Conservation (phyloP, 2,888 invertebrate genomes). For the Tinea trinotella region DNA sequence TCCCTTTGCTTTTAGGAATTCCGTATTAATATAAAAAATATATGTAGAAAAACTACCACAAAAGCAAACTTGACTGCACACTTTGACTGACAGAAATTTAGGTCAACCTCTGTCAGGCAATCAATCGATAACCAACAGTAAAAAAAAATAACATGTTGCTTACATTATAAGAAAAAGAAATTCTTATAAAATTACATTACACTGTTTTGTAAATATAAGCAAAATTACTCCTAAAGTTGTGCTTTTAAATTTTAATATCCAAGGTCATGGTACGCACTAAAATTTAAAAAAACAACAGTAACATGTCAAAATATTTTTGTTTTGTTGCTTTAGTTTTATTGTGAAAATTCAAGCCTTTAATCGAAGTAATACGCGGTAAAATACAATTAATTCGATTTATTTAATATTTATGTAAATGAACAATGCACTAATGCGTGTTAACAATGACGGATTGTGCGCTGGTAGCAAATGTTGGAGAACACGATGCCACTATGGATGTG, state of each 20-base stretch:
- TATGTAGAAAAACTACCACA: neutral
- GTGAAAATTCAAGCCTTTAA: neutral
- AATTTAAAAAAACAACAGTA: neutral
- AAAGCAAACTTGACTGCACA: neutral
- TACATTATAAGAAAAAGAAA: no score
- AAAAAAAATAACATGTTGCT: no score
- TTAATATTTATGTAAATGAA: neutral
- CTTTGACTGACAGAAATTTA: neutral
- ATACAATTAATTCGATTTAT: neutral
- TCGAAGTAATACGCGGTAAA: neutral
- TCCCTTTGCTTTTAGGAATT: neutral
- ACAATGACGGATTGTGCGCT: conserved; percentile 72
- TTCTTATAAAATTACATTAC: no score
- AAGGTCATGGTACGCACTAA: neutral
- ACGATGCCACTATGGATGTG: conserved; percentile 70
- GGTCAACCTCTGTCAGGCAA: neutral
- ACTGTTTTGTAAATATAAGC: no score
- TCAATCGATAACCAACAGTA: neutral
- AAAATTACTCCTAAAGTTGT: no score
- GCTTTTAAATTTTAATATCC: no score
- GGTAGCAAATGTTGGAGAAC: conserved; percentile 63
- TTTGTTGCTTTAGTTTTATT: conserved; percentile 35
- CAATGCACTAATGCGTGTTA: conserved; percentile 31
- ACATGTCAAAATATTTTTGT: conserved; percentile 62
- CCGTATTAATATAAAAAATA: neutral